Evolutionary conservation across 2,797 vertebrate genomes (phyloP).

Genomic region (Nyctibius grandis): DNA sequence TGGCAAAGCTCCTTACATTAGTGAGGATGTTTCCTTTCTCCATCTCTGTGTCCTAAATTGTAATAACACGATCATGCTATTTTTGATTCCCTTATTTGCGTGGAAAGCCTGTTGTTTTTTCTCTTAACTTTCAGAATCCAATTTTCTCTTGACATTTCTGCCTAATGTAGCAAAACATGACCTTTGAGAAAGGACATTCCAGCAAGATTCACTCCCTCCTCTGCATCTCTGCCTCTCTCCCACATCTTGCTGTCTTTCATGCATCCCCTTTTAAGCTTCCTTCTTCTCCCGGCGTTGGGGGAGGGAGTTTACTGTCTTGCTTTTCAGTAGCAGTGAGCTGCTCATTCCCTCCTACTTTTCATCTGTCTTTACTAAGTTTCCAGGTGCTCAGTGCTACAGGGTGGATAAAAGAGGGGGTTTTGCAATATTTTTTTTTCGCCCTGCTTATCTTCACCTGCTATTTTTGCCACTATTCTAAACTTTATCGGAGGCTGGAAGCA

Average conservation of each 20-base stretch:
- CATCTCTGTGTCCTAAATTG: conserved; percentile 44
- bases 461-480: background rate
- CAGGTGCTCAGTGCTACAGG: conserved; percentile 4
- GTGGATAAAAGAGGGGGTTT: background rate
- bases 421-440: background rate
- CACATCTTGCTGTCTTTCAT: conserved; percentile 41
- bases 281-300: background rate
- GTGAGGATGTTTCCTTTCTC: conserved; percentile 31
- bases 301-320: conserved; percentile 17
- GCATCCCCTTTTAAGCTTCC: conserved; percentile 27
- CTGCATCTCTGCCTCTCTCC: conserved; percentile 38
- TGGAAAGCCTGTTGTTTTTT: conserved; percentile 75
- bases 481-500: background rate
- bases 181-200: conserved; percentile 87
- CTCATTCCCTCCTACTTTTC: conserved; percentile 59
- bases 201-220: conserved; percentile 66
- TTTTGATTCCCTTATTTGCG: conserved; percentile 76
- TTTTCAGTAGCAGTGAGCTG: conserved; percentile 34
- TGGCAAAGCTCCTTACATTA: conserved; percentile 40
- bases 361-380: conserved; percentile 37
- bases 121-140: conserved; percentile 80
- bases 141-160: conserved; percentile 94
- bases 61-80: conserved; percentile 70
- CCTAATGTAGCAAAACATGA: conserved; percentile 84
- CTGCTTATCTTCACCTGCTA: background rate